Base-by-base conservation (phyloP, 2,888 invertebrate genomes). In the Clunio marinus region DNA sequence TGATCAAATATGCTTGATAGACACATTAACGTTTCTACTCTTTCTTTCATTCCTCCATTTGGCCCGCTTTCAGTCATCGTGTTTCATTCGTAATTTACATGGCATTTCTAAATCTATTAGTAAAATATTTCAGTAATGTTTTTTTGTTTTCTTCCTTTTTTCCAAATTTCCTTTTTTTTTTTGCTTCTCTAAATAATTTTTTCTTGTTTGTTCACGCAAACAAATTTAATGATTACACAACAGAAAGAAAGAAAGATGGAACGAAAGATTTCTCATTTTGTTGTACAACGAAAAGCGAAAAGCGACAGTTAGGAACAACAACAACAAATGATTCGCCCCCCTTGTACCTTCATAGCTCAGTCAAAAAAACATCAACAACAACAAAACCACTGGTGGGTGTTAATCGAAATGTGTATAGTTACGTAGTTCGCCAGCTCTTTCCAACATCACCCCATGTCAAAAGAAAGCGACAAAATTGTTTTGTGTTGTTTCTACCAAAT, bases 161-260 rank as follows among this genome's bases (percentile, higher is more conserved):
- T 4, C 4, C 32, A 32, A 32, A 32, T 32, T 32, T 32, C 10
- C 10, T 4, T 32, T 32, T 32, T 10, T 32, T 32, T 32, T 32
- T 10, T 32, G 4, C 5, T 32, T 32, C 10, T 32, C 5, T 32
- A 32, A 32, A 32, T 32, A 7, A 32, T 32, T 32, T 32, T 10
- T 25, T 59, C 32, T 1, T 59, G 59, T 25, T 59, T 25, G 10
- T 59, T 59, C 59, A 59, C 59, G 59, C 59, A 59, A 59, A 59
- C 59, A 59, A 59, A 59, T 59, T 59, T 59, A 59, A 59, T 59
- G 59, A 59, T 35, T 59, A 4, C 10, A 59, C 59, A 59, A 59
- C 28, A 59, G n/a, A n/a, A n/a, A n/a, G n/a, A n/a, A n/a, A n/a
- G n/a, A n/a, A n/a, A n/a, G n/a, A n/a, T n/a, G n/a, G n/a, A n/a